Base-by-base conservation (phyloP, 1,140 invertebrate genomes). In the Nephila pilipes region DNA sequence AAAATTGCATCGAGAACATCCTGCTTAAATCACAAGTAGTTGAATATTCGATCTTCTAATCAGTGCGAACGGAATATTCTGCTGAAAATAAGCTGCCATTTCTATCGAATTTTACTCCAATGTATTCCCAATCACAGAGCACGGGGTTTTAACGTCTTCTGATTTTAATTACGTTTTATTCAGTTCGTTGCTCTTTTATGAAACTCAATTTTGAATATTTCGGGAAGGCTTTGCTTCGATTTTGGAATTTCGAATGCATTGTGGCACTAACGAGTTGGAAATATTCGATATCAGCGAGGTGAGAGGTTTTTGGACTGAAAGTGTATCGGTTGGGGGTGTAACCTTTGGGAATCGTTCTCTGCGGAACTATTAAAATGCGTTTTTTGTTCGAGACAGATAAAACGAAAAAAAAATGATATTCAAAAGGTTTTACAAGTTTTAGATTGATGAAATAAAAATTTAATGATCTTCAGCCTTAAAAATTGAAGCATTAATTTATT, bases 1-100 rank as follows among this genome's bases (percentile, higher is more conserved):
- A 55, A 55, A 55, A 14, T 5, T 55, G 5, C 14, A 55, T 14
- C 5, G 14, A 55, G 5, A 55, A 55, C 54, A 55, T 55, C 54
- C 54, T 8, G 14, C 54, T 18, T 6, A 60, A 8, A 60, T 60
- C 58, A 60, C 58, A 60, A 60, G n/a, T 60, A 60, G n/a, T 60
- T 60, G n/a, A 60, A 60, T 22, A 60, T 60, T 60, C 58, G 58
- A 60, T 60, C 58, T 60, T 60, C 58, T 60, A 60, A 60, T 60
- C 63, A 65, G n/a, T 12, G 63, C 6, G 0, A n/a, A 65, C 0
- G 8, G 6, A 22, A 10, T 25, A 1, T 60, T 63, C 60, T n/a
- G n/a, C n/a, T 65, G 63, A 65, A 65, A 65, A 10, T 25, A n/a
- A 10, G n/a, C 60, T 65, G 60, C 60, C 60, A 65, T 10, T 65